A percentile compares a stretch with the other conserved stretches of the same genome.
Conservation (phyloP, 2,797 vertebrate species). For the Microctenopoma lineatum region DNA sequence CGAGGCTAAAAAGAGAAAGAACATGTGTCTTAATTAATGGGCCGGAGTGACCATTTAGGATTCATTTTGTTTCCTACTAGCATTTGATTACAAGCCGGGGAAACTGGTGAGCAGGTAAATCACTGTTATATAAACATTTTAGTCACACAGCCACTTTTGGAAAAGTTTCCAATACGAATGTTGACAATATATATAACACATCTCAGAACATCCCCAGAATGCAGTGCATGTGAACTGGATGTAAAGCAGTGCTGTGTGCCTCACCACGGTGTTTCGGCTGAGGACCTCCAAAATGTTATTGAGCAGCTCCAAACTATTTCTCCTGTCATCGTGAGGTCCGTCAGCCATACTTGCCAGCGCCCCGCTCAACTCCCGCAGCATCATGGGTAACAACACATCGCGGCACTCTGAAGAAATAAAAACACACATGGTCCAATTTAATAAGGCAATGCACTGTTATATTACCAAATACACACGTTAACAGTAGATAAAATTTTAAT, state of each 20-base stretch:
- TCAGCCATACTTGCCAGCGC: conserved; percentile 81
- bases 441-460: conserved; percentile 49
- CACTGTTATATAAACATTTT: neutral
- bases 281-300: conserved; percentile 96
- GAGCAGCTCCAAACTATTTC: conserved; percentile 91
- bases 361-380: conserved; percentile 91
- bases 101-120: neutral
- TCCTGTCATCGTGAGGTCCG: conserved; percentile 80
- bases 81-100: conserved; percentile 8
- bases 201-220: neutral
- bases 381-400: conserved; percentile 94
- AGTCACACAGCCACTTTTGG: neutral
- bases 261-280: conserved; percentile 90
- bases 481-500: neutral
- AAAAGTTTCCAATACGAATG: neutral
- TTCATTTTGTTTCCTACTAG: conserved; percentile 16
- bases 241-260: conserved; percentile 51
- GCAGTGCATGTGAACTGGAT: neutral
- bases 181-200: neutral
- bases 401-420: conserved; percentile 87
- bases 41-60: neutral
- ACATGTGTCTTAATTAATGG: neutral
- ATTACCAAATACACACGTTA: conserved; percentile 15
- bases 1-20: neutral
- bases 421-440: conserved; percentile 67